Evolutionary conservation across 2,888 invertebrate species (phyloP).

Genomic region (Hydriomena furcata): DNA sequence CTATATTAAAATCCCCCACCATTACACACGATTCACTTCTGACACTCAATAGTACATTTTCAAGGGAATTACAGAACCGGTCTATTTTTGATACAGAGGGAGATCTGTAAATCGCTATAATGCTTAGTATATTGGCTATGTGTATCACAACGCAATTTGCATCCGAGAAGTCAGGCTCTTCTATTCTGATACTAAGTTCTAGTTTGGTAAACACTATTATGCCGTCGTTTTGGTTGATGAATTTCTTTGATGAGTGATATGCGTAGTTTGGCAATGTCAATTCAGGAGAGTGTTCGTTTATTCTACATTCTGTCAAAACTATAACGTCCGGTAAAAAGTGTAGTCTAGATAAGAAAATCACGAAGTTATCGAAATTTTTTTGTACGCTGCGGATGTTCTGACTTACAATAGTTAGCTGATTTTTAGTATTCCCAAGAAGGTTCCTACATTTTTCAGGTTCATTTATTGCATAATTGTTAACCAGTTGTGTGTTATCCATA

Average conservation of each 20-base stretch:
- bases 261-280: slow-evolving; percentile 1
- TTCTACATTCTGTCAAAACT: slow-evolving; percentile 8
- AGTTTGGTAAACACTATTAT: slow-evolving; percentile 2
- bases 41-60: background rate
- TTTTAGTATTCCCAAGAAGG: background rate
- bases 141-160: slow-evolving; percentile 5
- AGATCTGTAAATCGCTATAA: background rate
- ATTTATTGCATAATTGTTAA: background rate
- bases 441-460: background rate
- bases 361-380: slow-evolving; percentile 2
- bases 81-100: background rate
- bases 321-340: slow-evolving; percentile 11
- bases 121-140: background rate
- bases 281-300: background rate
- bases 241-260: background rate
- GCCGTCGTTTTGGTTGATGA: slow-evolving; percentile 15
- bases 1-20: slow-evolving; percentile 8
- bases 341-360: slow-evolving; percentile 1
- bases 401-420: background rate
- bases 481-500: background rate
- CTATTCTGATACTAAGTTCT: background rate
- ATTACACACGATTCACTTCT: background rate
- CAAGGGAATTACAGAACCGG: background rate
- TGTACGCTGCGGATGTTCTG: slow-evolving; percentile 14
- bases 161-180: slow-evolving; percentile 8